Conservation (phyloP, 2,888 invertebrate genomes). For the Caenorhabditis sp. region DNA sequence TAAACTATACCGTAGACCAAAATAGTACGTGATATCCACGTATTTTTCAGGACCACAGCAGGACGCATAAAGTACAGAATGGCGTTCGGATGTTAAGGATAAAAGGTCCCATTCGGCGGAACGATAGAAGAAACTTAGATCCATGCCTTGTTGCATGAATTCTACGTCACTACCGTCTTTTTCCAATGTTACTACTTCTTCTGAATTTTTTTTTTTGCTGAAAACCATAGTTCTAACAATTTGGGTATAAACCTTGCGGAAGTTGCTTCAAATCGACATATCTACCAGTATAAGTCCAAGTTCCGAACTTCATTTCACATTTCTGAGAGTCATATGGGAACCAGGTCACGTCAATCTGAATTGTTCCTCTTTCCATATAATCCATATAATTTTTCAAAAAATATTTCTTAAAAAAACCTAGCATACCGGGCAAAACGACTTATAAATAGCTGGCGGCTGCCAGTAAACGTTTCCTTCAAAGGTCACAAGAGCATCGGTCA, state of each 20-base stretch:
- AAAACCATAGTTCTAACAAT: no score
- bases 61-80: slow-evolving; percentile 81
- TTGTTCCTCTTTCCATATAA: no score
- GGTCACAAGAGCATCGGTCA: slow-evolving; percentile 79
- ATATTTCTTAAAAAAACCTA: no score
- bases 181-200: slow-evolving; percentile 64
- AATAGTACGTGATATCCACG: slow-evolving; percentile 82
- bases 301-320: slow-evolving; percentile 83
- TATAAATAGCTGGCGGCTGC: slow-evolving; percentile 83
- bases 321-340: slow-evolving; percentile 82
- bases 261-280: slow-evolving; percentile 78
- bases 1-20: slow-evolving; percentile 77
- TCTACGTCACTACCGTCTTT: slow-evolving; percentile 78
- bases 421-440: slow-evolving; percentile 82
- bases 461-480: slow-evolving; percentile 82
- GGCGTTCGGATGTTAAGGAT: slow-evolving; percentile 78
- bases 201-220: slow-evolving; percentile 43
- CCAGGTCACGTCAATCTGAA: slow-evolving; percentile 83
- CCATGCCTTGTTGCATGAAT: slow-evolving; percentile 82
- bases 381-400: no score
- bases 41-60: slow-evolving; percentile 83
- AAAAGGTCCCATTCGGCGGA: slow-evolving; percentile 83
- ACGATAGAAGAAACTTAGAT: slow-evolving; percentile 82
- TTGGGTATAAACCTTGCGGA: slow-evolving; percentile 74
- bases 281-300: slow-evolving; percentile 83